phyloP scores from a whole-genome alignment of 2,113 vertebrate genomes.

The Phaetusa simplex region DNA sequence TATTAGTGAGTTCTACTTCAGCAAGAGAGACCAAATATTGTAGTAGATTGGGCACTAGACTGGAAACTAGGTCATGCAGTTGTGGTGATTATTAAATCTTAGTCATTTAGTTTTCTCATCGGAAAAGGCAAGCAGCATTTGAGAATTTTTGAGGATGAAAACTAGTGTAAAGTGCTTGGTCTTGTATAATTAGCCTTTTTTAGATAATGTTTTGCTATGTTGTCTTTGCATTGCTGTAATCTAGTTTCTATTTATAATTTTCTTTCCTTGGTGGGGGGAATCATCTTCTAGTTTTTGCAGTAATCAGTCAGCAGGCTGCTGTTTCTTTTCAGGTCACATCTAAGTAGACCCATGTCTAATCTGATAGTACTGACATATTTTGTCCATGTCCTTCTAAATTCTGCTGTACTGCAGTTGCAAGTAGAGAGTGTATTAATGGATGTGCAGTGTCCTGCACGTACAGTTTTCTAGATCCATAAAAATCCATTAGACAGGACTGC shows the following conservation, averaged over 20 bases:
- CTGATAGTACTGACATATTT: background rate
- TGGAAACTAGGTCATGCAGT: conserved; percentile 42
- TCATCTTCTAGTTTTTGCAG: background rate
- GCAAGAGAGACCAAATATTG: background rate
- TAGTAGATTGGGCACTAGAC: background rate
- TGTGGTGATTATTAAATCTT: background rate
- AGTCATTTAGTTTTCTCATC: background rate
- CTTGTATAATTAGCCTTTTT: background rate
- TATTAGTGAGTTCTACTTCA: conserved; percentile 34
- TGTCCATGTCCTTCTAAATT: background rate
- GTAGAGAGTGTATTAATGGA: background rate
- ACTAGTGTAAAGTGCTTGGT: background rate
- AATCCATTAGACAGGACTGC: background rate
- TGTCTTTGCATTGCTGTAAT: background rate
- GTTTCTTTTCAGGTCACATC: background rate
- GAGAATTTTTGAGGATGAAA: background rate
- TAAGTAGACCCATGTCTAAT: background rate
- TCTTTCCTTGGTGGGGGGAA: background rate
- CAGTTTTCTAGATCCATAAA: background rate
- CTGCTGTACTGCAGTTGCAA: background rate
- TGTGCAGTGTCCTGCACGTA: background rate
- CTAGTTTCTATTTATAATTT: background rate
- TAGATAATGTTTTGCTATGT: background rate
- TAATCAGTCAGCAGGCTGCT: background rate
- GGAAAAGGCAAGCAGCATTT: background rate